Evolutionary conservation across 1,140 invertebrate genomes (phyloP).

Genomic region (Planococcus citri): DNA sequence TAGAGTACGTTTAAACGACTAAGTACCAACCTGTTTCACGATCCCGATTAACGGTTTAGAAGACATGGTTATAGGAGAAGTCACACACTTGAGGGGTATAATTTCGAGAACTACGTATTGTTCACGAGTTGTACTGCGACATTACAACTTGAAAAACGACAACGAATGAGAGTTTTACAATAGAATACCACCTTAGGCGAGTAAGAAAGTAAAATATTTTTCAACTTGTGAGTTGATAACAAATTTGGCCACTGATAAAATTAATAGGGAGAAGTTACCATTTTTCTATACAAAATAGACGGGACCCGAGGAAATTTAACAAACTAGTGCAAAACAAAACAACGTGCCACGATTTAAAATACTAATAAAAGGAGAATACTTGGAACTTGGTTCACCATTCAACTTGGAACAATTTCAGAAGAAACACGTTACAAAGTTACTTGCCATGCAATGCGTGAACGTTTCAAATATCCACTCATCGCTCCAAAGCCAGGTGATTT

Average conservation of each 20-base stretch:
- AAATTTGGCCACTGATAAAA: neutral
- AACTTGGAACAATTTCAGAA: slow-evolving; percentile 2
- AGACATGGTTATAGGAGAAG: neutral
- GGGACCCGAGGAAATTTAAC: neutral
- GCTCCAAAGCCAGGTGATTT: neutral
- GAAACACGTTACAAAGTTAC: neutral
- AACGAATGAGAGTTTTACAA: neutral
- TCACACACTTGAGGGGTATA: neutral
- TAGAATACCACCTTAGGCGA: neutral
- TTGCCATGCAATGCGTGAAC: slow-evolving; percentile 5
- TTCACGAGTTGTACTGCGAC: neutral
- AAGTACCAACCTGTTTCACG: neutral
- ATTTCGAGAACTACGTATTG: neutral
- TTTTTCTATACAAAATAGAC: neutral
- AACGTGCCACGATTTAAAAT: neutral
- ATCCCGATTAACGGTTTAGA: neutral
- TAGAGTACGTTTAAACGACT: neutral
- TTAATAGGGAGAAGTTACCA: neutral
- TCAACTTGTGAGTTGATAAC: neutral
- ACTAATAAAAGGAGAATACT: neutral
- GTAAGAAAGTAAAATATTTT: neutral
- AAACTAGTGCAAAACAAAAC: neutral
- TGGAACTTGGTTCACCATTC: neutral
- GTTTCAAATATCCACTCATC: neutral
- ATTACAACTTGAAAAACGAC: neutral